A percentile compares a stretch with the other conserved stretches of the same genome.
Conservation (phyloP, 2,888 invertebrate genomes). For the Drosophila lutescens region DNA sequence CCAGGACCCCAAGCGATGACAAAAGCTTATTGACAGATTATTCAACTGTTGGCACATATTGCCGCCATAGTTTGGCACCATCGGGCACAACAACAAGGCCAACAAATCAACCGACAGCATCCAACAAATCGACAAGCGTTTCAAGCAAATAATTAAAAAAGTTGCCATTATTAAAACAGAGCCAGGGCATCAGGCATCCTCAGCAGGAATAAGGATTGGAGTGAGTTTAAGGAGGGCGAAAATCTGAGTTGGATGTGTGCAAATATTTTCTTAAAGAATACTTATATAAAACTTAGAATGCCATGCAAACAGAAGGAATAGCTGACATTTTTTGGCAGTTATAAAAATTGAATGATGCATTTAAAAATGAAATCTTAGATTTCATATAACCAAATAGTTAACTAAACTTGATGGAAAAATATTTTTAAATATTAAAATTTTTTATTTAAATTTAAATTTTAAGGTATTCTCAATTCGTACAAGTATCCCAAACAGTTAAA, state of each 20-base stretch:
- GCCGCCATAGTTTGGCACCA: slow-evolving; percentile 77
- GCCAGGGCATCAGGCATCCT: slow-evolving; percentile 24
- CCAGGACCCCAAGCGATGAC: slow-evolving; percentile 66
- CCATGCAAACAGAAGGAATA: no score
- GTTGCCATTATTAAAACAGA: slow-evolving; percentile 82
- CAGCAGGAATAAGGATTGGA: not conserved
- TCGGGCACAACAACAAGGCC: slow-evolving; percentile 40
- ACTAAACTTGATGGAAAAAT: no score
- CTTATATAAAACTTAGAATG: not conserved
- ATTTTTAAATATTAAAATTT: no score
- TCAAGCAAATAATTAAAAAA: slow-evolving; percentile 83
- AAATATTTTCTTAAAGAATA: not conserved
- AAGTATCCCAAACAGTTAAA: not conserved
- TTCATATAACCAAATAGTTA: no score
- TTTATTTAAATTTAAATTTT: no score
- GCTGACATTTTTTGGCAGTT: no score
- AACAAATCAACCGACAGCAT: slow-evolving; percentile 69
- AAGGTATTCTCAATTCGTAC: not conserved
- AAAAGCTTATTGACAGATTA: slow-evolving; percentile 81
- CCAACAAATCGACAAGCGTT: slow-evolving; percentile 75
- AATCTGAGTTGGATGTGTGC: not conserved
- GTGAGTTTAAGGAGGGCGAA: not conserved
- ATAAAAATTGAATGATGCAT: no score
- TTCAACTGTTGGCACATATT: slow-evolving; percentile 81
- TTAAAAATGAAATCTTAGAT: no score